phyloP scores from a whole-genome alignment of 2,113 vertebrate species.

The Rhizomys pruinosus region DNA sequence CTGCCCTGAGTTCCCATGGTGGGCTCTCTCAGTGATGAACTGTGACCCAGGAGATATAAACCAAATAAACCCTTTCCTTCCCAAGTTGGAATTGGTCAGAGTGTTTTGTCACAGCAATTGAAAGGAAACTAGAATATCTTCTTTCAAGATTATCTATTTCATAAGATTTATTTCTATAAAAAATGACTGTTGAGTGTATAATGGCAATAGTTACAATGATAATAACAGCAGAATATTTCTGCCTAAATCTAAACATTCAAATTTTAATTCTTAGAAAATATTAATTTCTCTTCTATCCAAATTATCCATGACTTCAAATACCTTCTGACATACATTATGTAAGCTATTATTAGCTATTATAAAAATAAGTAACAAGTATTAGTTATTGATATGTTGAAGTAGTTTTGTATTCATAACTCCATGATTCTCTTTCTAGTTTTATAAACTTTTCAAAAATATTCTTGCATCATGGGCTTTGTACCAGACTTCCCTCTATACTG shows the following conservation, averaged over 20 bases:
- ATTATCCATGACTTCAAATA: conserved; percentile 1
- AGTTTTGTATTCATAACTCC: neutral
- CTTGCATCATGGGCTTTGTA: neutral
- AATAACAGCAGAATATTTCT: neutral
- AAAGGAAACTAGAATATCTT: too few relatives aligned
- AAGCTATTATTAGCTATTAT: neutral
- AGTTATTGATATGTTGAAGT: neutral
- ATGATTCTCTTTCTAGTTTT: neutral
- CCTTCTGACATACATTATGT: conserved; percentile 7
- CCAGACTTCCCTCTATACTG: neutral
- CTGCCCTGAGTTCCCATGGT: too few relatives aligned
- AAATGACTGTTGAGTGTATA: conserved; percentile 3
- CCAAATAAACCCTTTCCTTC: too few relatives aligned
- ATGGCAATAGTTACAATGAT: neutral
- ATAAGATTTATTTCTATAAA: conserved; percentile 18
- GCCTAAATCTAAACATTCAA: conserved; percentile 33
- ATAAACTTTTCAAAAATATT: neutral
- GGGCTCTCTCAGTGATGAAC: too few relatives aligned
- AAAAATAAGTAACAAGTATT: neutral
- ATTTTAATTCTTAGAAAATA: conserved; percentile 31
- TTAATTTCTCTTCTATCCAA: conserved; percentile 16
- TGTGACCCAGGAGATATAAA: too few relatives aligned
- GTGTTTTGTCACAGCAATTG: too few relatives aligned
- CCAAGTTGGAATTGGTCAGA: too few relatives aligned
- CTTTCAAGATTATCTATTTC: conserved; percentile 43